A percentile compares a stretch with the other conserved stretches of the same genome.
Conservation (phyloP, 1,140 invertebrate species). For the Augochlora pura region DNA sequence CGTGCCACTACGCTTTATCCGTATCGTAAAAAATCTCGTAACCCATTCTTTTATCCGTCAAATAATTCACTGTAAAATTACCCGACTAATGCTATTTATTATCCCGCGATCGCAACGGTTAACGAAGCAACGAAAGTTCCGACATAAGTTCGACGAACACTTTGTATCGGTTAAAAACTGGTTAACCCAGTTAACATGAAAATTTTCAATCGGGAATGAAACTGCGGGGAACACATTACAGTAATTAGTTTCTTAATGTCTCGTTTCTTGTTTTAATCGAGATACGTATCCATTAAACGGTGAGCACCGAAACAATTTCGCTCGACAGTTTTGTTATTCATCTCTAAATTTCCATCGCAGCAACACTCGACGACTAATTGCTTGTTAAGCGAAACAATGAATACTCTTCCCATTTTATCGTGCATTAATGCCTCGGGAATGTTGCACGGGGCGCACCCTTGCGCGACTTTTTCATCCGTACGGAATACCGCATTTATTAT, state of each 20-base stretch:
- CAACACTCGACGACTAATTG: neutral
- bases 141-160: too few species aligned
- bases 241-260: neutral
- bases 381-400: constrained; percentile 6
- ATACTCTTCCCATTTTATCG: constrained; percentile 6
- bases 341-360: neutral
- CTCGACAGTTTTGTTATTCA: constrained; percentile 1
- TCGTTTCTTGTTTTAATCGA: neutral
- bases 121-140: too few species aligned
- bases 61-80: too few species aligned
- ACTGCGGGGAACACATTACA: neutral
- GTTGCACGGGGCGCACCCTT: too few species aligned
- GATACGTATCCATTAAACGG: too few species aligned
- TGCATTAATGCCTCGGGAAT: neutral
- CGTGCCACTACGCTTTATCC: too few species aligned
- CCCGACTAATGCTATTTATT: too few species aligned
- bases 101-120: too few species aligned
- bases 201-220: neutral
- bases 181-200: neutral
- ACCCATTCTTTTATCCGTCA: too few species aligned
- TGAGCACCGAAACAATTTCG: neutral
- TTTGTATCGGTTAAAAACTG: neutral
- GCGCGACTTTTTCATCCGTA: too few species aligned
- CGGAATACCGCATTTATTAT: too few species aligned
- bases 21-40: too few species aligned